These are phyloP conservation scores for Allygus modestus DNA, from an alignment of 2,888 invertebrate species.

Conservation along the genomic window DNA sequence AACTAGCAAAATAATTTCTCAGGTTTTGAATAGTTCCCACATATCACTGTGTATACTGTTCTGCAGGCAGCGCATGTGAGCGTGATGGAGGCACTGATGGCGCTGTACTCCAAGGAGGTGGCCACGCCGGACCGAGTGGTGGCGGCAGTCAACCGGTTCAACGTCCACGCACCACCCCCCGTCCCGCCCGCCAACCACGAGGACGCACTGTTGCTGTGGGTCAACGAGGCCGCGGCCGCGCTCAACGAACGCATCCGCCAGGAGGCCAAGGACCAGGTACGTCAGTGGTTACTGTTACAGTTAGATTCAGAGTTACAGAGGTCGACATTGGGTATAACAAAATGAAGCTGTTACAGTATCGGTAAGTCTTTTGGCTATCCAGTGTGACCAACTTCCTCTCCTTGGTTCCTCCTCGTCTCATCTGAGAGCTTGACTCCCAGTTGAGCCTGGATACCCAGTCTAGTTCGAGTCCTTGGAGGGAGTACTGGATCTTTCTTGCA, in stretches of 20 bases:
- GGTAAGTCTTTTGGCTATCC: too few species aligned
- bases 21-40: too few species aligned
- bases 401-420: neutral
- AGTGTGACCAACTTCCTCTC: too few species aligned
- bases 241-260: conserved; percentile 78
- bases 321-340: too few species aligned
- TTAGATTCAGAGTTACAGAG: conserved; percentile 73
- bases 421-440: too few species aligned
- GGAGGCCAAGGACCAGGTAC: conserved; percentile 73
- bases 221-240: conserved; percentile 91
- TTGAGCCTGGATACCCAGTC: too few species aligned
- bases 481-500: too few species aligned
- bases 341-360: too few species aligned
- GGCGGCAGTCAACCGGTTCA: conserved; percentile 89
- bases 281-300: too few species aligned
- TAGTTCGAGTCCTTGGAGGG: too few species aligned
- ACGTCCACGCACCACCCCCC: conserved; percentile 73
- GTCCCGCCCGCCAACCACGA: conserved; percentile 83
- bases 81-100: conserved; percentile 97
- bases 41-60: too few species aligned
- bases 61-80: conserved; percentile 96
- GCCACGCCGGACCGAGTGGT: conserved; percentile 92
- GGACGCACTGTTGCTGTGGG: conserved; percentile 91
- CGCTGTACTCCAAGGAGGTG: conserved; percentile 94
- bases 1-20: too few species aligned